Percentiles rank a stretch among this genome's conserved stretches.
Evolutionary conservation across 1,140 invertebrate genomes (phyloP).

Genomic region (Popillia japonica): DNA sequence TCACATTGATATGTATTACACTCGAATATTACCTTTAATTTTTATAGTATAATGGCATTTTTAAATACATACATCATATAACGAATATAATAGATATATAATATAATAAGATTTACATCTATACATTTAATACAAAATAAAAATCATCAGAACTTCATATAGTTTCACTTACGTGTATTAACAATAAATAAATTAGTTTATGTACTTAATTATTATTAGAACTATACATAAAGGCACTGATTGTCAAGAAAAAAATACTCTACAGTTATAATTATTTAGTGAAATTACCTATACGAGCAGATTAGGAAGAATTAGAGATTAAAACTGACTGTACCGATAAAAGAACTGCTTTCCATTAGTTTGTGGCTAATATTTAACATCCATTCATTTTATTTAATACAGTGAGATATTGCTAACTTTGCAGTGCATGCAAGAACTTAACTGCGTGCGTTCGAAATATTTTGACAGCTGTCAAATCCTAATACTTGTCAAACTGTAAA

Average conservation of each 20-base stretch:
- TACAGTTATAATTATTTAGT: not conserved
- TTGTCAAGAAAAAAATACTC: conserved; percentile 30
- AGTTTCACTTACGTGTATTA: not conserved
- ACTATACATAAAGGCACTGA: conserved; percentile 29
- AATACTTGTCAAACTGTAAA: no score
- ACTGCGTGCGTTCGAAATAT: no score
- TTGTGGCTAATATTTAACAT: no score
- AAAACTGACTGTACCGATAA: no score
- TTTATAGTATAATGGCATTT: not conserved
- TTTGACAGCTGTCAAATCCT: no score
- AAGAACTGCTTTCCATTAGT: no score
- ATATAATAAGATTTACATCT: conserved; percentile 3
- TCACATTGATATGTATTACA: not conserved
- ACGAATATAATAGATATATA: not conserved
- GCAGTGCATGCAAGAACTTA: no score
- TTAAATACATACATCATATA: not conserved
- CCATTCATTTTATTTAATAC: no score
- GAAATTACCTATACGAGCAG: not conserved
- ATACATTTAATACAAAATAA: not conserved
- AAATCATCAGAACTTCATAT: not conserved
- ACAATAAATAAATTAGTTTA: conserved; percentile 33
- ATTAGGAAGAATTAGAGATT: no score
- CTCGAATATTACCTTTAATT: not conserved
- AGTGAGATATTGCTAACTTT: no score
- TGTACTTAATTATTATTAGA: not conserved